A percentile compares a stretch with the other conserved stretches of the same genome.
Evolutionary conservation across 2,888 invertebrate species (phyloP).

Genomic region (Carcina quercana): DNA sequence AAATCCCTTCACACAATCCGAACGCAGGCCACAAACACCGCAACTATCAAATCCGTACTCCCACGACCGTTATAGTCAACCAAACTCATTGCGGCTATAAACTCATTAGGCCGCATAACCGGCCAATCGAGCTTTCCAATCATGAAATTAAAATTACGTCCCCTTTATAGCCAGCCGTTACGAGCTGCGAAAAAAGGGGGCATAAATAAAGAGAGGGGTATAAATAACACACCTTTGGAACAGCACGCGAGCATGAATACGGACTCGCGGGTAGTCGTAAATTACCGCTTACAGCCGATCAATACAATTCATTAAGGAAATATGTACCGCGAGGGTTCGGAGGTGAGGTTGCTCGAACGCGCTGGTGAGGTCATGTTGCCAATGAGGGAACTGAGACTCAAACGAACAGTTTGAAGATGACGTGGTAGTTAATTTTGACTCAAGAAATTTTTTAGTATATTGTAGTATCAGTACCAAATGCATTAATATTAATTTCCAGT

Average conservation of each 20-base stretch:
- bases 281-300: constrained; percentile 69
- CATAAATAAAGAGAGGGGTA: constrained; percentile 70
- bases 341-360: too few species aligned
- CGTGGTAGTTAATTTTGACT: too few species aligned
- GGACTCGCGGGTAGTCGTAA: constrained; percentile 54
- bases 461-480: too few species aligned
- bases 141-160: constrained; percentile 73
- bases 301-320: constrained; percentile 69
- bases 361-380: background rate
- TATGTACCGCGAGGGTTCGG: too few species aligned
- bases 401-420: too few species aligned
- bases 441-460: too few species aligned
- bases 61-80: constrained; percentile 55
- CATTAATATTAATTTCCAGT: too few species aligned
- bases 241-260: constrained; percentile 48
- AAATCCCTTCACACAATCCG: too few species aligned
- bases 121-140: constrained; percentile 73
- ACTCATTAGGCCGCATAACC: constrained; percentile 71
- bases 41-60: constrained; percentile 32
- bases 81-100: constrained; percentile 60
- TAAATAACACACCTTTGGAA: constrained; percentile 71
- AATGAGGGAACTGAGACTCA: too few species aligned
- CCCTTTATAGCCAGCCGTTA: constrained; percentile 68
- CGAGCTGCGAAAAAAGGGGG: constrained; percentile 75
- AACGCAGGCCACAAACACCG: too few species aligned